Percentiles rank a stretch among this genome's conserved stretches.
Conservation (phyloP, 2,113 vertebrate genomes). For the Poeciliopsis prolifica region DNA sequence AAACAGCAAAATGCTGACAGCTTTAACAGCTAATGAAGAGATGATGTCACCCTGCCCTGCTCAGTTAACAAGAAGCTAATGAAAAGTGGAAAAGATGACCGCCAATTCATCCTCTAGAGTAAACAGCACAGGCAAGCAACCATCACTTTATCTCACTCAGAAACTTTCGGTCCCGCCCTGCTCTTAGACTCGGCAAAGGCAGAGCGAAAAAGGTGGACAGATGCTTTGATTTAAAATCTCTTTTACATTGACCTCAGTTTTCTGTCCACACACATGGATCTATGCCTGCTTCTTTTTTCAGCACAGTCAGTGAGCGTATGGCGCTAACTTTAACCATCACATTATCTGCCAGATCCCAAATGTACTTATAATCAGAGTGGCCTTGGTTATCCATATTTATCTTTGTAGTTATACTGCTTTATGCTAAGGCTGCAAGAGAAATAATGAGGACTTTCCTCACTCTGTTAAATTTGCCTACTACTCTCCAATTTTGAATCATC, state of each 20-base stretch:
- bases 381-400: neutral
- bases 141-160: conserved; percentile 66
- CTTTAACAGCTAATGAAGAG: conserved; percentile 36
- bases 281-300: neutral
- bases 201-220: conserved; percentile 11
- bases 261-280: neutral
- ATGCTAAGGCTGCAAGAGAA: neutral
- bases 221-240: conserved; percentile 49
- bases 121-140: conserved; percentile 70
- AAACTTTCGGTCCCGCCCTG: conserved; percentile 19
- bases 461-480: neutral
- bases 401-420: neutral
- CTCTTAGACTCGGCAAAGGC: conserved; percentile 31
- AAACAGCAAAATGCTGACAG: conserved; percentile 35
- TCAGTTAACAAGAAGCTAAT: conserved; percentile 58
- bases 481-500: neutral
- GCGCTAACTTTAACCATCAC: neutral
- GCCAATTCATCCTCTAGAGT: conserved; percentile 42
- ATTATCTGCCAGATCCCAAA: neutral
- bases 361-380: neutral
- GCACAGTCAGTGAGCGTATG: neutral
- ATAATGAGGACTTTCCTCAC: neutral
- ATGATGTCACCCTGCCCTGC: conserved; percentile 52
- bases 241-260: conserved; percentile 16
- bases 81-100: conserved; percentile 38